Conservation (phyloP, 2,888 invertebrate genomes). For the Sinodicranocentrus sp. region DNA sequence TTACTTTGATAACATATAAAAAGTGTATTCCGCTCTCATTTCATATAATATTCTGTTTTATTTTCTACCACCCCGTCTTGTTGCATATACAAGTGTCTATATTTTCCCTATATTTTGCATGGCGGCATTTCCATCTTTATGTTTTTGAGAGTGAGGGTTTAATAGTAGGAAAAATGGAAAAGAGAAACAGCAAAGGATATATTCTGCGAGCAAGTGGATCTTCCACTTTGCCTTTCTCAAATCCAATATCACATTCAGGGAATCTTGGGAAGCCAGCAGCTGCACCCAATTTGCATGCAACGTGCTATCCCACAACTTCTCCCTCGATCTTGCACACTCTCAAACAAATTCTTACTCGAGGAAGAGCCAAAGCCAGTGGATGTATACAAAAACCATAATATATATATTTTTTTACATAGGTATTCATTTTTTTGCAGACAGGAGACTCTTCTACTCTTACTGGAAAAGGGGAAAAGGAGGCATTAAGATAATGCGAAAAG, state of each 20-base stretch:
- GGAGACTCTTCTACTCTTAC: conserved; percentile 3
- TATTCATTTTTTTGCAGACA: not conserved
- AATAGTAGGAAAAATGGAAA: too few relatives aligned
- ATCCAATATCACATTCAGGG: conserved; percentile 18
- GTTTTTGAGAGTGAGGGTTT: too few relatives aligned
- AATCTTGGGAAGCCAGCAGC: conserved; percentile 50
- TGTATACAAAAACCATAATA: too few relatives aligned
- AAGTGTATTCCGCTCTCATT: conserved; percentile 1
- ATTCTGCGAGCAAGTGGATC: conserved; percentile 26
- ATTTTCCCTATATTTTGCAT: too few relatives aligned
- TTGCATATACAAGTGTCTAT: not conserved
- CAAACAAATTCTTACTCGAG: too few relatives aligned
- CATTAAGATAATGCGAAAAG: conserved; percentile 55
- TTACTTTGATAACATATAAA: too few relatives aligned
- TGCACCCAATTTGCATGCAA: conserved; percentile 62
- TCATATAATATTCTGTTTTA: conserved; percentile 16
- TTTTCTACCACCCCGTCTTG: not conserved
- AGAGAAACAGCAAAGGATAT: too few relatives aligned
- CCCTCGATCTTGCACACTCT: not conserved
- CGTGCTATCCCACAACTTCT: conserved; percentile 38
- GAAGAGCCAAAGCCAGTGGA: too few relatives aligned
- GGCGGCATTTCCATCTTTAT: too few relatives aligned
- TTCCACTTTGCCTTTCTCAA: conserved; percentile 17
- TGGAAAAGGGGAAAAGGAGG: conserved; percentile 33
- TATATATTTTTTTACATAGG: too few relatives aligned